Percentiles rank a stretch among this genome's conserved stretches.
Conservation (phyloP, 2,888 invertebrate species). For the Suillia variegata region DNA sequence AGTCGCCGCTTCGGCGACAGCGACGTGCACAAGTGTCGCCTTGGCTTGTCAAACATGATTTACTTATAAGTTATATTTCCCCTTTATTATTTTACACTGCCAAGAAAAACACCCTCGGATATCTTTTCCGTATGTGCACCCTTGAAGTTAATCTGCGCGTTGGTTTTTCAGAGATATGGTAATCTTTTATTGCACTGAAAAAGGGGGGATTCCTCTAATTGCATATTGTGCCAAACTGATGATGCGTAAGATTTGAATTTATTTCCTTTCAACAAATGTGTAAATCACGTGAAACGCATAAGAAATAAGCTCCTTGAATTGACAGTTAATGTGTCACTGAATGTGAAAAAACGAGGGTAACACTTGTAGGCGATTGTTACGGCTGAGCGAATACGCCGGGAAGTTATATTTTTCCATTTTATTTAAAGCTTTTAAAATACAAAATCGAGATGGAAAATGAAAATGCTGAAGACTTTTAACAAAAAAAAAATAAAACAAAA, state of each 20-base stretch:
- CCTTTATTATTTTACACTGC: neutral
- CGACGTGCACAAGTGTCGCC: neutral
- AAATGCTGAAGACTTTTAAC: neutral
- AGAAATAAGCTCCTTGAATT: slow-evolving; percentile 2
- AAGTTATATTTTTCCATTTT: neutral
- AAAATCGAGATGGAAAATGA: neutral
- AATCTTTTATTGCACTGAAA: too few relatives aligned
- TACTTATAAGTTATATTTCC: neutral
- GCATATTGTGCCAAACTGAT: slow-evolving; percentile 14
- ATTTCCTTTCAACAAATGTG: neutral
- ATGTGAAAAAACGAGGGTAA: neutral
- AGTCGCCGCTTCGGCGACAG: too few relatives aligned
- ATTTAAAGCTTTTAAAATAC: neutral
- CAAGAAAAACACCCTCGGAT: neutral
- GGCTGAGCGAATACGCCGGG: neutral
- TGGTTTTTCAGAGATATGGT: too few relatives aligned
- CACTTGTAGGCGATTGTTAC: neutral
- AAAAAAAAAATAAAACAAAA: neutral
- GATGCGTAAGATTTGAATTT: slow-evolving; percentile 20
- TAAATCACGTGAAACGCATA: neutral
- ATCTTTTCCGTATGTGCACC: neutral
- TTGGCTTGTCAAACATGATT: neutral
- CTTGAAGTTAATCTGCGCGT: too few relatives aligned
- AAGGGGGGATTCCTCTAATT: slow-evolving; percentile 9
- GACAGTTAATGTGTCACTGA: slow-evolving; percentile 4